phyloP scores from a whole-genome alignment of 23 tunicate genomes.

The Trididemnum nubilum region DNA sequence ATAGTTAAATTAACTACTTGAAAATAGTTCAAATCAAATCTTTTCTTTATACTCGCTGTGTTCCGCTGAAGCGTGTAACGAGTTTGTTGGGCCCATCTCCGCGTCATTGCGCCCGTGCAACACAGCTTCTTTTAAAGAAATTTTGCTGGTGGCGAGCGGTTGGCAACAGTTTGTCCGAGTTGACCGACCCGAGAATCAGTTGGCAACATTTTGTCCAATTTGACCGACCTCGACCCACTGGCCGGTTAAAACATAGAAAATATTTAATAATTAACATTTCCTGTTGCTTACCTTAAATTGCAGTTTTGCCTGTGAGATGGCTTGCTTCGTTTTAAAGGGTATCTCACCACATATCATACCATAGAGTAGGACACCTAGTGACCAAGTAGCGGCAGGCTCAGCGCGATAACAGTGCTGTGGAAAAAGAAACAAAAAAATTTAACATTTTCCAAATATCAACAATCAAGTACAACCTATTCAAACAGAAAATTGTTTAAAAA shows the following conservation, averaged over 20 bases:
- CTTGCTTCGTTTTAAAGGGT: conserved; percentile 67
- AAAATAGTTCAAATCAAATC: too few relatives aligned
- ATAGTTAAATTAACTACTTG: too few relatives aligned
- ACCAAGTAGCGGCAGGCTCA: conserved; percentile 72
- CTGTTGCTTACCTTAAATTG: conserved; percentile 66
- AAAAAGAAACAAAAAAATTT: neutral
- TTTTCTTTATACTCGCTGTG: neutral
- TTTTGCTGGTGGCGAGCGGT: neutral
- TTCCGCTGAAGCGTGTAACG: neutral
- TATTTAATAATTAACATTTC: too few relatives aligned
- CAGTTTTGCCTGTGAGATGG: conserved; percentile 57
- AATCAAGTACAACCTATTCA: too few relatives aligned
- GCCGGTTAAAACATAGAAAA: too few relatives aligned
- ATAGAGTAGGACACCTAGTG: conserved; percentile 81
- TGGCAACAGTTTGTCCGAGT: neutral
- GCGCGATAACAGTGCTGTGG: conserved; percentile 58
- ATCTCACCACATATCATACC: conserved; percentile 92
- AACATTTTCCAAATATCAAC: neutral
- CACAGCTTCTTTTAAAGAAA: too few relatives aligned
- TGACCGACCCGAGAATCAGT: neutral
- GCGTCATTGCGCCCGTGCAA: too few relatives aligned
- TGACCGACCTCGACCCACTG: neutral
- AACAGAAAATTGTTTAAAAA: neutral
- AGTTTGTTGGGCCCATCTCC: conserved; percentile 34
- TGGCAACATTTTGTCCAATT: too few relatives aligned